These are phyloP conservation scores for Vimba vimba DNA, from an alignment of 2,113 vertebrate species.

Conservation along the genomic window DNA sequence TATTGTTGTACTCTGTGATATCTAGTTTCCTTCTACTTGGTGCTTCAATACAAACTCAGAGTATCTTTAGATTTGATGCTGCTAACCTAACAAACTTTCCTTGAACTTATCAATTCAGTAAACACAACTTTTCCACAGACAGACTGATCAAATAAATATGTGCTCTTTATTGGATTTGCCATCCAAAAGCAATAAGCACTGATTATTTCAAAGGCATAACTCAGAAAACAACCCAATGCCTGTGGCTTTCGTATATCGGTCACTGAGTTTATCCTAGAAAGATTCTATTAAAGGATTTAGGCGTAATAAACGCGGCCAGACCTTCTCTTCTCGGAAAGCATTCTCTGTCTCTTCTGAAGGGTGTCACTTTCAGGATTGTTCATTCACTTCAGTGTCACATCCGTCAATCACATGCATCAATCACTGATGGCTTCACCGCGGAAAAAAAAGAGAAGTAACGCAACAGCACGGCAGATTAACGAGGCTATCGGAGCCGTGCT, in stretches of 20 bases:
- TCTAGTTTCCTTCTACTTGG: neutral
- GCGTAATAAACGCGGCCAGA: neutral
- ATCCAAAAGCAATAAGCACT: neutral
- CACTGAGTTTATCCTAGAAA: slow-evolving; percentile 7
- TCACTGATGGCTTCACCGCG: slow-evolving; percentile 1
- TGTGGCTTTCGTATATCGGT: neutral
- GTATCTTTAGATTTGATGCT: neutral
- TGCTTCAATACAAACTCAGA: neutral
- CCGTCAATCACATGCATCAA: slow-evolving; percentile 30
- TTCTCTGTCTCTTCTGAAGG: slow-evolving; percentile 12
- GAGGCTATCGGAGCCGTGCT: slow-evolving; percentile 7
- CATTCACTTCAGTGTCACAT: slow-evolving; percentile 28
- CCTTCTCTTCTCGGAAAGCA: neutral
- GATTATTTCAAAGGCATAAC: neutral
- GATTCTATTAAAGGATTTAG: neutral
- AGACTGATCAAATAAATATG: neutral
- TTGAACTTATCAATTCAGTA: neutral
- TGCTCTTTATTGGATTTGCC: neutral
- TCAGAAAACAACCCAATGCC: neutral
- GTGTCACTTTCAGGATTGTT: slow-evolving; percentile 28
- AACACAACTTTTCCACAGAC: neutral
- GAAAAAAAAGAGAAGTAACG: neutral
- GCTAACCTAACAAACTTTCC: neutral
- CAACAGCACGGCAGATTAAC: slow-evolving; percentile 23
- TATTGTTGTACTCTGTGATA: neutral